These are phyloP conservation scores for Hypocryptadius cinnamomeus DNA, from an alignment of 2,113 vertebrate species.

Conservation along the genomic window DNA sequence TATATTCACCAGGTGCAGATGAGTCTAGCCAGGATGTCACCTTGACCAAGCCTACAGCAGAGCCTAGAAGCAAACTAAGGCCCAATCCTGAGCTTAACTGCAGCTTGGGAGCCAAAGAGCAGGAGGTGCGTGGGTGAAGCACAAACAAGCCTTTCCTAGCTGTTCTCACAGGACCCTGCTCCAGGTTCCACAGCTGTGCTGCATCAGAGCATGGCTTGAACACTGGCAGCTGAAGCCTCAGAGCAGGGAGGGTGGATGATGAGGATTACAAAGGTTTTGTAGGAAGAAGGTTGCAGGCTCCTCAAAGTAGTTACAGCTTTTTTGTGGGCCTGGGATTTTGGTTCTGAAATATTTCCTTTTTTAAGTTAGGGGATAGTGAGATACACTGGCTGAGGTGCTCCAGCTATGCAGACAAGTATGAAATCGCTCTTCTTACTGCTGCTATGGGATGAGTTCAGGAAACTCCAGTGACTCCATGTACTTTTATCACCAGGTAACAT, in stretches of 20 bases:
- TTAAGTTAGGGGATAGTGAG: background rate
- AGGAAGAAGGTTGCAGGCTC: background rate
- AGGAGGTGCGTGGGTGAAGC: background rate
- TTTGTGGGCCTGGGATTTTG: background rate
- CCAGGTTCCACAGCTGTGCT: background rate
- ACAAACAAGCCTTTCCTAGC: background rate
- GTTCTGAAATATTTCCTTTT: background rate
- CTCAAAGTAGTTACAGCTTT: rapidly evolving
- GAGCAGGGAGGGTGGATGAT: too few relatives aligned
- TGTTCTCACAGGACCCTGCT: background rate
- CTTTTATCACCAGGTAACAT: background rate
- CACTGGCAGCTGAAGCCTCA: background rate
- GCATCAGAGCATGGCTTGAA: background rate
- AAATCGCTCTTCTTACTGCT: background rate
- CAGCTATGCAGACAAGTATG: background rate
- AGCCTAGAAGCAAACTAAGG: background rate
- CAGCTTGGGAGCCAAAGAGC: rapidly evolving
- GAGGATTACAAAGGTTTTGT: rapidly evolving
- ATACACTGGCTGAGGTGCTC: background rate
- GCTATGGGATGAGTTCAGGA: conserved; percentile 38
- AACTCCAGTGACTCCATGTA: background rate
- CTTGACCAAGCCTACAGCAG: background rate
- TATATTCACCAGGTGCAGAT: background rate
- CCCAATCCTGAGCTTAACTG: background rate
- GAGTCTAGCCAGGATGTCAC: background rate